These are phyloP conservation scores for Collichthys lucidus DNA, from an alignment of 2,113 vertebrate species.

Conservation along the genomic window DNA sequence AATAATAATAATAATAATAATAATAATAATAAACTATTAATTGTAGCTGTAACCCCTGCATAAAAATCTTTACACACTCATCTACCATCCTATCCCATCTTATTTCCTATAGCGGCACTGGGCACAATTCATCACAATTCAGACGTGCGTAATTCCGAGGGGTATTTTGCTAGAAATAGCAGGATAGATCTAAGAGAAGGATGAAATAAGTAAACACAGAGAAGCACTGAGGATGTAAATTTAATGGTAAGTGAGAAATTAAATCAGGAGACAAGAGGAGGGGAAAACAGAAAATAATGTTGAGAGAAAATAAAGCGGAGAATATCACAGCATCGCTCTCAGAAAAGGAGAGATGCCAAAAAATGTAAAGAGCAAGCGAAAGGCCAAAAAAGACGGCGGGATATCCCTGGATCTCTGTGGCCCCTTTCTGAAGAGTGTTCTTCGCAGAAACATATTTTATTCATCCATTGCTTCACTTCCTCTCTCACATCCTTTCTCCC, in stretches of 20 bases:
- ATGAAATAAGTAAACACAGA: background rate
- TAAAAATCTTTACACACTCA: background rate
- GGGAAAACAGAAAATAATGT: background rate
- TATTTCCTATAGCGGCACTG: background rate
- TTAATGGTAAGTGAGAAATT: background rate
- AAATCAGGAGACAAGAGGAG: background rate
- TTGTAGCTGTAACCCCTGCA: background rate
- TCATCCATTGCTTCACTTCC: constrained; percentile 36
- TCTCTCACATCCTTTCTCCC: constrained; percentile 7
- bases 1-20: too few relatives aligned
- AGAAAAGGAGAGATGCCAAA: background rate
- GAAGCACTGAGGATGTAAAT: background rate
- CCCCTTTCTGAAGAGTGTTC: constrained; percentile 31
- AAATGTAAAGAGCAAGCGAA: background rate
- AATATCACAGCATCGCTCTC: too few relatives aligned
- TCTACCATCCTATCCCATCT: background rate
- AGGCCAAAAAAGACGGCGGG: constrained; percentile 3
- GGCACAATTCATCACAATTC: background rate
- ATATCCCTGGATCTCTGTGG: constrained; percentile 37
- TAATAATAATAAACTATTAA: background rate
- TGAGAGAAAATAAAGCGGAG: background rate
- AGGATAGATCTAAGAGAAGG: background rate
- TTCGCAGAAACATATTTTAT: constrained; percentile 60
- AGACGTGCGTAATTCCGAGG: background rate
- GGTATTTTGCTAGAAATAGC: background rate